These are phyloP conservation scores for Dusona sp. DNA, from an alignment of 2,888 invertebrate genomes.

Conservation along the genomic window DNA sequence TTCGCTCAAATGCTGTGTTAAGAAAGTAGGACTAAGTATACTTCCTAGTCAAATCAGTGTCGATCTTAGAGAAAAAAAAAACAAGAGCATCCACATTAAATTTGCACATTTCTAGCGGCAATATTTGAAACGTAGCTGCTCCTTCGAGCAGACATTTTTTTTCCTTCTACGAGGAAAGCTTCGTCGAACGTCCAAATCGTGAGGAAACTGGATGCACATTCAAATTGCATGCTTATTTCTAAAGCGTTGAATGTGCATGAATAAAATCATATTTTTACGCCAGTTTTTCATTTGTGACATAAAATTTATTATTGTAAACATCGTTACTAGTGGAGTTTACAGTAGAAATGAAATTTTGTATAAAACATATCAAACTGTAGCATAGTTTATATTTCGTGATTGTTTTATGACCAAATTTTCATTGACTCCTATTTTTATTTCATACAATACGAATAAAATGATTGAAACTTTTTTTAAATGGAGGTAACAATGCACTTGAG, in stretches of 20 bases:
- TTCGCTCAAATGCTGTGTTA: not conserved
- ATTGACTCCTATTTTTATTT: not conserved
- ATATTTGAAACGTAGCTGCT: not conserved
- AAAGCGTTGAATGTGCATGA: not conserved
- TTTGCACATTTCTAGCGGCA: not conserved
- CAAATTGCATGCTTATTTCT: constrained; percentile 12
- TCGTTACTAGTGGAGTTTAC: not conserved
- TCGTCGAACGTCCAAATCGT: not conserved
- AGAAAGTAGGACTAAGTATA: constrained; percentile 7
- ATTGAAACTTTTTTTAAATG: not conserved
- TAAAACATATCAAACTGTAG: not conserved
- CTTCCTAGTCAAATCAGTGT: constrained; percentile 31
- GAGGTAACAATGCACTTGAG: no score
- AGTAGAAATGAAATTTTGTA: not conserved
- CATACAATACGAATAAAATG: not conserved
- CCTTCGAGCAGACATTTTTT: not conserved
- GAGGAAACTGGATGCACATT: constrained; percentile 9
- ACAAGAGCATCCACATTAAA: not conserved
- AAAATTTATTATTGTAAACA: not conserved
- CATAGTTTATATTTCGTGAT: not conserved
- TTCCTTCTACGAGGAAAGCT: not conserved
- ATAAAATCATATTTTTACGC: not conserved
- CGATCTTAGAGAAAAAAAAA: not conserved
- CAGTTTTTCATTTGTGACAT: not conserved
- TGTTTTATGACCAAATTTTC: not conserved